These are phyloP conservation scores for Spatulosminthurus flaviceps DNA, from an alignment of 2,888 invertebrate genomes.

Conservation along the genomic window DNA sequence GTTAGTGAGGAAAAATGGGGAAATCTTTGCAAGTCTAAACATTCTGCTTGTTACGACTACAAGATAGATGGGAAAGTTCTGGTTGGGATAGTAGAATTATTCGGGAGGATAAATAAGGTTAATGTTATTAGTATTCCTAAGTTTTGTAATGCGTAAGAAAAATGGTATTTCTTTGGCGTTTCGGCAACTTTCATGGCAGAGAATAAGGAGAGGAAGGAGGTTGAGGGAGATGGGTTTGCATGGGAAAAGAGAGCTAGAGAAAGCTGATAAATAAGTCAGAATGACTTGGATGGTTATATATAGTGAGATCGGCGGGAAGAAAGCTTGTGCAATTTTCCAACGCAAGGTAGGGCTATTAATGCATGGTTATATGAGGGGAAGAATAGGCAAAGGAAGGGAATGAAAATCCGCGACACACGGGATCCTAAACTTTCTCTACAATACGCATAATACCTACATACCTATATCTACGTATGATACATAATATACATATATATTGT, in stretches of 20 bases:
- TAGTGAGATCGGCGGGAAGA: slow-evolving; percentile 36
- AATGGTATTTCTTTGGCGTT: too few species aligned
- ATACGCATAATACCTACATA: too few species aligned
- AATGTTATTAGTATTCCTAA: too few species aligned
- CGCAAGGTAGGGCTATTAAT: slow-evolving; percentile 13
- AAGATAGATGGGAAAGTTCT: too few species aligned
- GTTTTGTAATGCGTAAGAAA: too few species aligned
- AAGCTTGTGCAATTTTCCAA: slow-evolving; percentile 48
- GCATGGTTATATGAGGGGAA: not conserved
- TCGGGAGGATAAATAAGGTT: too few species aligned
- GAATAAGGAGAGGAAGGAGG: not conserved
- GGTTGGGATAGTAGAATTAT: too few species aligned
- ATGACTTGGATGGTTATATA: slow-evolving; percentile 24
- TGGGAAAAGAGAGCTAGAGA: not conserved
- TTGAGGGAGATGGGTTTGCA: not conserved
- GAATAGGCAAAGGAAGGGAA: slow-evolving; percentile 40
- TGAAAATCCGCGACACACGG: slow-evolving; percentile 50
- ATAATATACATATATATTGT: too few species aligned
- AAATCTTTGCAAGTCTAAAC: too few species aligned
- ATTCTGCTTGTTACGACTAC: too few species aligned
- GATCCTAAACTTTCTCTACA: slow-evolving; percentile 24
- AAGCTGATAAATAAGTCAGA: slow-evolving; percentile 42
- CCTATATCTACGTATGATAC: too few species aligned
- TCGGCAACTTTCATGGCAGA: not conserved
- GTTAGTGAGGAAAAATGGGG: not conserved